Base-by-base conservation (phyloP, 2,113 vertebrate species). In the Elanoides forficatus region DNA sequence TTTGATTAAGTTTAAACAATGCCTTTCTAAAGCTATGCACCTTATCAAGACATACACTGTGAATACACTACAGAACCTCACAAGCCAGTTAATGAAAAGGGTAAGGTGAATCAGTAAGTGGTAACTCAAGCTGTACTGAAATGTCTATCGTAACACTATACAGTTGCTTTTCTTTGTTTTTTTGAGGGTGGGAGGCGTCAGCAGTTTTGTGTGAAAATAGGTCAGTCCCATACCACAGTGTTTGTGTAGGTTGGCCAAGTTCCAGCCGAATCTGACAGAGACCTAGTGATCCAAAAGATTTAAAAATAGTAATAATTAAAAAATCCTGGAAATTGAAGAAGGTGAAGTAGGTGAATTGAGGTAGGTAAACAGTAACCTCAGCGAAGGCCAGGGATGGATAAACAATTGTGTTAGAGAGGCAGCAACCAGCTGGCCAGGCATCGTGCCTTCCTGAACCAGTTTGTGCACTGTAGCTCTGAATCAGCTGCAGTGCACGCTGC, bases 1-100 rank as follows among this genome's bases (percentile, higher is more conserved):
- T 97, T 97, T 99, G 97, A 93, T 97, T 34, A 99, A 99, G 94
- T 99, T 99, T 97, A 99, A 99, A 90, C 99, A 99, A 93, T 99
- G 99, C 98, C 99, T 99, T 95, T 99, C 99, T 81, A 99, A 99
- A 99, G 99, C 99, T 96, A 98, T 99, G 98, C 99, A 99, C 90
- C 99, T 99, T 85, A 99, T 99, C 98, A 99, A 99, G 98, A 98
- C 97, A 11, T 98, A 99, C 95, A 99, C 99, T 95, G 99, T 99
- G 95, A 99, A 99, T 95, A 99, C 98, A 48, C 98, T 99, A 83
- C 99, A 99, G 90, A 99, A 99, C 96, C 99, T 99, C 92, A 99
- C 99, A 62, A 99, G 88, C 95, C 99, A 99, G 96, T 98, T 99
- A 96, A 98, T 98, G 36, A 99, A 99, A 98, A 98, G 99, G 99